phyloP scores from a whole-genome alignment of 2,113 vertebrate genomes.

The Phoxinus phoxinus region DNA sequence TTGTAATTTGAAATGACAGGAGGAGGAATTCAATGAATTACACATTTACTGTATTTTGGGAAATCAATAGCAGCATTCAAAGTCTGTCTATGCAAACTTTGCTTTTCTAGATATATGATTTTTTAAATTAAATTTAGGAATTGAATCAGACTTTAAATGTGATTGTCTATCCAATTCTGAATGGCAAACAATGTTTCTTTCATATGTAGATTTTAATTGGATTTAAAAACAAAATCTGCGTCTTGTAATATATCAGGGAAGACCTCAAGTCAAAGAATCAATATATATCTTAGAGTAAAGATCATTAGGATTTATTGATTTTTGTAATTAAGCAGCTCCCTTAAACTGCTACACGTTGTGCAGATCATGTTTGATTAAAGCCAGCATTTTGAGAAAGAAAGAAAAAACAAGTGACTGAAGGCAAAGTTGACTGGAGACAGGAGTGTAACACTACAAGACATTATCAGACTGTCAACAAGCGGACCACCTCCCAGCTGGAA shows the following conservation, averaged over 20 bases:
- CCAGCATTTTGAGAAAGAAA: neutral
- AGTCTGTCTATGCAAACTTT: too few species aligned
- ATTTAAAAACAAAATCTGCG: neutral
- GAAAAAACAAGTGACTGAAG: too few species aligned
- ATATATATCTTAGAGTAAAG: neutral
- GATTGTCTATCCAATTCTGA: too few species aligned
- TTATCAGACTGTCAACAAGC: slow-evolving; percentile 1
- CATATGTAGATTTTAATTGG: neutral
- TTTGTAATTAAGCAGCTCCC: neutral
- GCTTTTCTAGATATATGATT: too few species aligned
- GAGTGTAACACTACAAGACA: slow-evolving; percentile 5
- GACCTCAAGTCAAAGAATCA: neutral
- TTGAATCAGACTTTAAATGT: too few species aligned
- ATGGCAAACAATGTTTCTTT: neutral
- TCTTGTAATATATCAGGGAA: neutral
- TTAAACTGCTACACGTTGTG: neutral
- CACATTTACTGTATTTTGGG: too few species aligned
- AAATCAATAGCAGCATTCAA: too few species aligned
- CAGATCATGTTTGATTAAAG: neutral
- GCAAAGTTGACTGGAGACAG: neutral
- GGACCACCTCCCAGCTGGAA: neutral
- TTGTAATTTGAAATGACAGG: too few species aligned
- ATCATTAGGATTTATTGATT: neutral
- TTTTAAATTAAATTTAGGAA: too few species aligned
- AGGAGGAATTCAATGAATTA: too few species aligned